A percentile compares a stretch with the other conserved stretches of the same genome.
phyloP scores from a whole-genome alignment of 2,113 vertebrate species.

The Odocoileus virginianus region DNA sequence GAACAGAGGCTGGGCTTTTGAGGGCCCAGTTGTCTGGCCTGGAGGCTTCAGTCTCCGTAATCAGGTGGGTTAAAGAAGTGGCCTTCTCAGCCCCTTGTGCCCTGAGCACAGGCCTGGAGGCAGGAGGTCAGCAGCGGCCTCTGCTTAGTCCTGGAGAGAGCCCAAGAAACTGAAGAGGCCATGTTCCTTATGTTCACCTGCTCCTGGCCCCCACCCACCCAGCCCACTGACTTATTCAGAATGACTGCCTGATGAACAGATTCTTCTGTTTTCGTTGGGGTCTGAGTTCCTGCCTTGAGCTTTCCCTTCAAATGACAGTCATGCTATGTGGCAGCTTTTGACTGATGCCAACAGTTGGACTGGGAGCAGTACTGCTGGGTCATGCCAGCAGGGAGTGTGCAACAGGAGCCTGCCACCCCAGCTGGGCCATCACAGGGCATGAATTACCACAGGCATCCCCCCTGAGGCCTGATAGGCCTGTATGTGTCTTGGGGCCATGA shows the following conservation, averaged over 20 bases:
- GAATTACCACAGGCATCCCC: constrained; percentile 81
- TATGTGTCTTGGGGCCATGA: constrained; percentile 77
- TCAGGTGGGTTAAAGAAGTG: neutral
- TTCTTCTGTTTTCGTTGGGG: constrained; percentile 75
- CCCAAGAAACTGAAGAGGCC: neutral
- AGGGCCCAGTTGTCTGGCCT: no score
- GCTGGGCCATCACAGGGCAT: constrained; percentile 61
- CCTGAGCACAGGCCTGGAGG: neutral
- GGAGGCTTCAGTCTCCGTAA: neutral
- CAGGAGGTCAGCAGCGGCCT: neutral
- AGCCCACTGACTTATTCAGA: neutral
- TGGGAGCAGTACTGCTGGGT: constrained; percentile 78
- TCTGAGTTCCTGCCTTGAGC: constrained; percentile 74
- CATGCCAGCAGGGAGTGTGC: constrained; percentile 81
- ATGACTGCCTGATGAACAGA: neutral
- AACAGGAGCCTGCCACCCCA: constrained; percentile 73
- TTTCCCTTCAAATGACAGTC: constrained; percentile 81
- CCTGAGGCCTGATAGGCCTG: constrained; percentile 80
- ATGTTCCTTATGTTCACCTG: neutral
- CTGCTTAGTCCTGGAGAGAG: neutral
- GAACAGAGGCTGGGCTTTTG: neutral
- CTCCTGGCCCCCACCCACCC: neutral
- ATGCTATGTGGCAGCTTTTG: constrained; percentile 76
- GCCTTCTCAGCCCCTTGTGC: neutral
- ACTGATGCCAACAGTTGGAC: constrained; percentile 79